phyloP scores from a whole-genome alignment of 1,140 invertebrate species.

The Drosophila santomea region DNA sequence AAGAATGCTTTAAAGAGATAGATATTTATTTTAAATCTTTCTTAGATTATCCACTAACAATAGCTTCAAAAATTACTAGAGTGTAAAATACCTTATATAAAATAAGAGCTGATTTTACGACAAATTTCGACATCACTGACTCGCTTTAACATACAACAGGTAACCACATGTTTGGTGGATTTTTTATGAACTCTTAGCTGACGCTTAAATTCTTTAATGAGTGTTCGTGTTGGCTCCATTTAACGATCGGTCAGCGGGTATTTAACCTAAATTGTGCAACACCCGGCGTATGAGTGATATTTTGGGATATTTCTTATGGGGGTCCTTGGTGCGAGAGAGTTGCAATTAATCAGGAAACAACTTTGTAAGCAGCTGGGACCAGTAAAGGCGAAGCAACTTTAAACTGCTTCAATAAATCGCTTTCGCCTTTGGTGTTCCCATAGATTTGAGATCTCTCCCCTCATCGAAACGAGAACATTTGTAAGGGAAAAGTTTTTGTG shows the following conservation, averaged over 20 bases:
- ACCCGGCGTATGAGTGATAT: conserved; percentile 63
- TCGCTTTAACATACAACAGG: not conserved
- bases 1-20: too few relatives aligned
- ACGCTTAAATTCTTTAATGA: conserved; percentile 46
- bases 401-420: conserved; percentile 69
- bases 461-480: conserved; percentile 53
- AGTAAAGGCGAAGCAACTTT: conserved; percentile 51
- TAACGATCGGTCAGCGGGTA: conserved; percentile 30
- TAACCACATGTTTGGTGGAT: conserved; percentile 38
- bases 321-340: not conserved
- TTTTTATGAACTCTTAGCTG: conserved; percentile 49
- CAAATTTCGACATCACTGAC: conserved; percentile 6
- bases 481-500: conserved; percentile 61
- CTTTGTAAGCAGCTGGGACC: conserved; percentile 51
- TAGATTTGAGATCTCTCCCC: conserved; percentile 11
- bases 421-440: conserved; percentile 4
- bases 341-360: conserved; percentile 62
- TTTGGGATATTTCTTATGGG: conserved; percentile 29
- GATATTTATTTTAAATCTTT: too few relatives aligned
- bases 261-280: conserved; percentile 41
- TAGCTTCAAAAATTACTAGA: too few relatives aligned
- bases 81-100: too few relatives aligned
- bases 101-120: not conserved
- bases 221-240: conserved; percentile 18
- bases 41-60: too few relatives aligned